These are phyloP conservation scores for Capreolus pygargus DNA, from an alignment of 2,113 vertebrate species.

Conservation along the genomic window DNA sequence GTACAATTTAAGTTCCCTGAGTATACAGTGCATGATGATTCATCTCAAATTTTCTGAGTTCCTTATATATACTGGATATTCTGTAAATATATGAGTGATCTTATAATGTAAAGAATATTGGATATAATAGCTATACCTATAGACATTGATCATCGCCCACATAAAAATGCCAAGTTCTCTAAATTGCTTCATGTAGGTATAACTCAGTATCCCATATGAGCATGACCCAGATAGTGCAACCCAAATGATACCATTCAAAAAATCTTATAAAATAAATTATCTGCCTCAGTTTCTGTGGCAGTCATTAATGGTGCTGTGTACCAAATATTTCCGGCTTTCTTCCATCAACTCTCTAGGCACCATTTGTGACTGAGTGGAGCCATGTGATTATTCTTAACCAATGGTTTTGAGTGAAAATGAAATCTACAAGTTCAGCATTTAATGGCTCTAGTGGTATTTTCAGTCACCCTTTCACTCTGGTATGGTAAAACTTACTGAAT, in stretches of 20 bases:
- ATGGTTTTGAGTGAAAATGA: background rate
- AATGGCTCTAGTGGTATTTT: background rate
- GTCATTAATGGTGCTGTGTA: background rate
- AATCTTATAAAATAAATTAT: background rate
- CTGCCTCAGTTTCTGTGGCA: background rate
- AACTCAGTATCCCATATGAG: background rate
- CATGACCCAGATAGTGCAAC: background rate
- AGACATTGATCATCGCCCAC: background rate
- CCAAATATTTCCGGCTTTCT: constrained; percentile 13
- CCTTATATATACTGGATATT: background rate
- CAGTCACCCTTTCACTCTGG: background rate
- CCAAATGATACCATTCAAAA: background rate
- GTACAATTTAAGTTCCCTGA: background rate
- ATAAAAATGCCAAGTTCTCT: background rate
- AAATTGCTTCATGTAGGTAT: background rate
- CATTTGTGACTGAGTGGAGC: background rate
- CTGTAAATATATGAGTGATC: background rate
- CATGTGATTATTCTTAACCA: background rate
- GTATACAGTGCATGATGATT: background rate
- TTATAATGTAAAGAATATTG: background rate
- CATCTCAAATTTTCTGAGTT: background rate
- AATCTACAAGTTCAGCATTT: background rate
- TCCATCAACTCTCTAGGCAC: background rate
- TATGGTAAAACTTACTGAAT: background rate
- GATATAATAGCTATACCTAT: background rate